phyloP scores from a whole-genome alignment of 2,888 invertebrate genomes.

The Cataglyphis livida region DNA sequence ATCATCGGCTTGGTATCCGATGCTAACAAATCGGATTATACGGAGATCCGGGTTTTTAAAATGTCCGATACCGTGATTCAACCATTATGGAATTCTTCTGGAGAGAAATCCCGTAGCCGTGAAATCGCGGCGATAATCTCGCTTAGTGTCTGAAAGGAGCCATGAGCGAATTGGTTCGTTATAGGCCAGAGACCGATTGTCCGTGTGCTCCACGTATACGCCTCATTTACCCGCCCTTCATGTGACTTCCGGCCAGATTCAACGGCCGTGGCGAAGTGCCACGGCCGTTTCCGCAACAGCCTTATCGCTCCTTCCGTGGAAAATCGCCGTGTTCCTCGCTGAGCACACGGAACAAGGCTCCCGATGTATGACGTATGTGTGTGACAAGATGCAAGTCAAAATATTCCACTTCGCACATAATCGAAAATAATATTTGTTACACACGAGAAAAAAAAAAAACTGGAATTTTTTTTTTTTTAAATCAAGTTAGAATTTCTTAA shows the following conservation, averaged over 20 bases:
- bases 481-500: conserved; percentile 2
- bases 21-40: conserved; percentile 33
- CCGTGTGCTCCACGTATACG: not conserved
- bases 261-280: conserved; percentile 25
- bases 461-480: not conserved
- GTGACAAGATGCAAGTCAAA: not conserved
- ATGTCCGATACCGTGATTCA: not conserved
- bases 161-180: conserved; percentile 40
- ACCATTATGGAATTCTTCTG: not conserved
- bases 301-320: conserved; percentile 32
- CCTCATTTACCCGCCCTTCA: conserved; percentile 31
- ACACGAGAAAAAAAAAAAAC: not conserved
- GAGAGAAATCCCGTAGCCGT: not conserved
- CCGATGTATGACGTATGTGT: not conserved
- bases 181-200: conserved; percentile 9
- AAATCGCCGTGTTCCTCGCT: not conserved
- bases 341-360: not conserved
- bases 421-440: not conserved
- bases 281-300: conserved; percentile 26
- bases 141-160: not conserved
- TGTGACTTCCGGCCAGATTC: conserved; percentile 53
- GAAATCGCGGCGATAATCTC: conserved; percentile 23
- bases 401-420: not conserved
- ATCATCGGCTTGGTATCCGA: not conserved
- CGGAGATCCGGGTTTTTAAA: not conserved